phyloP scores from a whole-genome alignment of 2,797 vertebrate genomes.

The Sebastes oblongus region DNA sequence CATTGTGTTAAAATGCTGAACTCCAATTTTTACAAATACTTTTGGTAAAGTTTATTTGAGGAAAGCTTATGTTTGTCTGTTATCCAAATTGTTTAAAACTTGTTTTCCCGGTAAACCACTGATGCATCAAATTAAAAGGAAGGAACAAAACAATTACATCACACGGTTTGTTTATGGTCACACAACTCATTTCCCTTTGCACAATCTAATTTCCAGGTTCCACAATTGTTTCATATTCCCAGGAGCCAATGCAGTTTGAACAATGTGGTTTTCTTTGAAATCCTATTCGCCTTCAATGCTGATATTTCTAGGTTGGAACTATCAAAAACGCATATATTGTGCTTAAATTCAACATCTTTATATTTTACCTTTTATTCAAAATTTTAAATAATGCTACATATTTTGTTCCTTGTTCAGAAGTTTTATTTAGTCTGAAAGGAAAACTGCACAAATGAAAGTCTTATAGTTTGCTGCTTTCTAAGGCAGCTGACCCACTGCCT shows the following conservation, averaged over 20 bases:
- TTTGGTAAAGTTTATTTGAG: slow-evolving; percentile 69
- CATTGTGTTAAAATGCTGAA: slow-evolving; percentile 7
- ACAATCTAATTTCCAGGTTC: slow-evolving; percentile 38
- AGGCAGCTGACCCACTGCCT: neutral
- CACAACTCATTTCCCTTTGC: slow-evolving; percentile 60
- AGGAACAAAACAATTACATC: slow-evolving; percentile 55
- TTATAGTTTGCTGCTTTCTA: neutral
- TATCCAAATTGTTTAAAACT: slow-evolving; percentile 74
- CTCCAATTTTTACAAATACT: neutral
- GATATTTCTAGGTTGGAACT: neutral
- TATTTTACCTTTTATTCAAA: neutral
- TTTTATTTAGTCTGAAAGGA: neutral
- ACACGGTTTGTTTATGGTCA: slow-evolving; percentile 58
- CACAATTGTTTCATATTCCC: slow-evolving; percentile 17
- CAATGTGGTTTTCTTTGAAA: slow-evolving; percentile 11
- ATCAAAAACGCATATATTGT: neutral
- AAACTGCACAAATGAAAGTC: neutral
- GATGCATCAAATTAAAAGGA: slow-evolving; percentile 53
- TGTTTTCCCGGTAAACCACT: slow-evolving; percentile 46
- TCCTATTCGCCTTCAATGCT: neutral
- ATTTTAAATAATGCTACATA: neutral
- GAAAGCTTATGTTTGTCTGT: slow-evolving; percentile 60
- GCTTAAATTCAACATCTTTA: neutral
- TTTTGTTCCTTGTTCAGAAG: neutral
- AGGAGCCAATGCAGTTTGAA: slow-evolving; percentile 11